Percentiles rank a stretch among this genome's conserved stretches.
phyloP scores from a whole-genome alignment of 2,888 invertebrate genomes.

The Metalampra italica region DNA sequence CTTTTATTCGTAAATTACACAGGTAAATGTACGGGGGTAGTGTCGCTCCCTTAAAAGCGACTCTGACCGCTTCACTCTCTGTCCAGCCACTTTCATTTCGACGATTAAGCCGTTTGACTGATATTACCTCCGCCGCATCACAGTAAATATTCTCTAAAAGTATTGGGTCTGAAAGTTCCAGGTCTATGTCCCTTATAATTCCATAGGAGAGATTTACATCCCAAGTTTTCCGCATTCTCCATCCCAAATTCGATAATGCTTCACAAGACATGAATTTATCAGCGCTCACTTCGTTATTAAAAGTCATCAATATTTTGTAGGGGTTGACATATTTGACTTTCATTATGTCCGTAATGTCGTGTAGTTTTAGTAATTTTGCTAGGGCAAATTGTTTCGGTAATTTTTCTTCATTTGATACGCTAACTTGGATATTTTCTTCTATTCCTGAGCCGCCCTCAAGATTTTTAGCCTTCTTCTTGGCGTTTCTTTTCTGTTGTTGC shows the following conservation, averaged over 20 bases:
- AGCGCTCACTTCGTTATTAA: conserved; percentile 5
- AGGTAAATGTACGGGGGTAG: conserved; percentile 2
- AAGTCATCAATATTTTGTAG: conserved; percentile 8
- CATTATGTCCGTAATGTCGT: neutral
- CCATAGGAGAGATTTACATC: conserved; percentile 13
- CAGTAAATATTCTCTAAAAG: neutral
- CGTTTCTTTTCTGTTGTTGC: too few species aligned
- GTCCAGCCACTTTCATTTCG: conserved; percentile 5
- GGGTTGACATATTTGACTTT: conserved; percentile 10
- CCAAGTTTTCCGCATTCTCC: conserved; percentile 6
- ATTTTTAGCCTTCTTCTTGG: neutral
- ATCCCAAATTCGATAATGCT: conserved; percentile 6
- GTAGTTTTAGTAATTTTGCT: conserved; percentile 3
- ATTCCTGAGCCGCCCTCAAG: neutral
- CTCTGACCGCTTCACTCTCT: conserved; percentile 6
- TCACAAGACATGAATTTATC: conserved; percentile 3
- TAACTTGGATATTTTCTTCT: neutral
- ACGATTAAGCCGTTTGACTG: conserved; percentile 9
- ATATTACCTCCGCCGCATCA: conserved; percentile 1
- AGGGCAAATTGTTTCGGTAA: conserved; percentile 8
- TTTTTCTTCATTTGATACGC: neutral
- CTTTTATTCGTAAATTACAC: conserved; percentile 4
- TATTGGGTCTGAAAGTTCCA: conserved; percentile 11
- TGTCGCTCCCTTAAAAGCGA: conserved; percentile 6
- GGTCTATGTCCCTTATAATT: conserved; percentile 10